Percentiles rank a stretch among this genome's conserved stretches.
Evolutionary conservation across 35 echinoderm and acorn worm species (phyloP).

Genomic region (Heliocidaris erythrogramma): DNA sequence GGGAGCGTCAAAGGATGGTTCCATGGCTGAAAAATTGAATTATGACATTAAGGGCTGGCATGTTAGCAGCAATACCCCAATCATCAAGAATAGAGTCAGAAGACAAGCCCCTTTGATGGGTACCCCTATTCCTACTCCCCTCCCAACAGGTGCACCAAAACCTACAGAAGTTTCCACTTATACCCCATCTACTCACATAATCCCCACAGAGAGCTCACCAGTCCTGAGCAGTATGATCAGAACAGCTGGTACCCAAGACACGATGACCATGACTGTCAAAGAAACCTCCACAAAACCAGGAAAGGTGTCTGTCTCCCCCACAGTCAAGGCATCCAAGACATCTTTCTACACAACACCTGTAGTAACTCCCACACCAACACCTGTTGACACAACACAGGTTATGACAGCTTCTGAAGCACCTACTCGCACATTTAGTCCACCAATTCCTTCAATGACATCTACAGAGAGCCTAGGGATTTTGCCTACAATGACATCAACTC

Average conservation of each 20-base stretch:
- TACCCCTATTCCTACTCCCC: constrained; percentile 82
- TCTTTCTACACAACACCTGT: constrained; percentile 58
- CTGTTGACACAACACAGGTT: background rate
- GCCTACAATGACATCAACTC: constrained; percentile 50
- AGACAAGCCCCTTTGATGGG: constrained; percentile 73
- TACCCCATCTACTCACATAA: constrained; percentile 25
- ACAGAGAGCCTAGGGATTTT: constrained; percentile 26
- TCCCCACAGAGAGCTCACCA: constrained; percentile 54
- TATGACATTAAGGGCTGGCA: constrained; percentile 95
- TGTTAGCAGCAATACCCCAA: constrained; percentile 69
- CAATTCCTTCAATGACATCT: constrained; percentile 52
- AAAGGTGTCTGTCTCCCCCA: constrained; percentile 33
- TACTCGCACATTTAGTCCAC: constrained; percentile 46
- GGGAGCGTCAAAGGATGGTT: constrained; percentile 79
- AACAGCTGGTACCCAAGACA: background rate
- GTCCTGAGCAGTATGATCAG: constrained; percentile 50
- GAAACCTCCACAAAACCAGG: constrained; percentile 31
- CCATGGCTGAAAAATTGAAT: constrained; percentile 84
- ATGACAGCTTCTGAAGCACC: constrained; percentile 35
- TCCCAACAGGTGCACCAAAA: constrained; percentile 49
- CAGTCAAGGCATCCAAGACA: constrained; percentile 64
- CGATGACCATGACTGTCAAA: constrained; percentile 49
- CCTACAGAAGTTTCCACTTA: constrained; percentile 21
- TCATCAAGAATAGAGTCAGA: constrained; percentile 60
- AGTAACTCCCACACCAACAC: constrained; percentile 64